Evolutionary conservation across 2,888 invertebrate species (phyloP).

Genomic region (Plagiodera versicolora): DNA sequence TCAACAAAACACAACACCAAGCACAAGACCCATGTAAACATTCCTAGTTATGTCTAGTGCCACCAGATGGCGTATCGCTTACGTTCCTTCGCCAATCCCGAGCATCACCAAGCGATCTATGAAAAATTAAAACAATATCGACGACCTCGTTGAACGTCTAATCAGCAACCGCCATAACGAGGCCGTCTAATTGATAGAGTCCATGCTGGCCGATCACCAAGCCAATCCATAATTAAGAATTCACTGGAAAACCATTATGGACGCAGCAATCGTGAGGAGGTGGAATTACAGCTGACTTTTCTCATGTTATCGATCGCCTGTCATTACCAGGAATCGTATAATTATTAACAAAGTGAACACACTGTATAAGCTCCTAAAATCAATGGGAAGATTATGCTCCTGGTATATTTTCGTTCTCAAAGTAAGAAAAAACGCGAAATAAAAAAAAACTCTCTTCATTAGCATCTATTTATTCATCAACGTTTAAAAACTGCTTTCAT

Average conservation of each 20-base stretch:
- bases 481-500: constrained; percentile 19
- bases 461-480: background rate
- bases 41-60: too few relatives aligned
- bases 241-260: constrained; percentile 12
- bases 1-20: too few relatives aligned
- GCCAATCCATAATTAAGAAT: constrained; percentile 20
- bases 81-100: background rate
- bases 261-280: constrained; percentile 12
- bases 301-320: constrained; percentile 21
- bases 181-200: background rate
- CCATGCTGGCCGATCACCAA: background rate
- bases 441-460: constrained; percentile 8
- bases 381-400: too few relatives aligned
- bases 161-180: background rate
- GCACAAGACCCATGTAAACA: too few relatives aligned
- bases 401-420: too few relatives aligned
- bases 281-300: constrained; percentile 18
- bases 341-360: too few relatives aligned
- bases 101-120: background rate
- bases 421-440: too few relatives aligned
- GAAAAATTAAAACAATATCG: constrained; percentile 1
- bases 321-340: constrained; percentile 21
- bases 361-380: too few relatives aligned
- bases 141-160: background rate
- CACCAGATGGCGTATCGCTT: too few relatives aligned